Conservation (phyloP, 92 coral and sea anemone species). For the Porites rus region DNA sequence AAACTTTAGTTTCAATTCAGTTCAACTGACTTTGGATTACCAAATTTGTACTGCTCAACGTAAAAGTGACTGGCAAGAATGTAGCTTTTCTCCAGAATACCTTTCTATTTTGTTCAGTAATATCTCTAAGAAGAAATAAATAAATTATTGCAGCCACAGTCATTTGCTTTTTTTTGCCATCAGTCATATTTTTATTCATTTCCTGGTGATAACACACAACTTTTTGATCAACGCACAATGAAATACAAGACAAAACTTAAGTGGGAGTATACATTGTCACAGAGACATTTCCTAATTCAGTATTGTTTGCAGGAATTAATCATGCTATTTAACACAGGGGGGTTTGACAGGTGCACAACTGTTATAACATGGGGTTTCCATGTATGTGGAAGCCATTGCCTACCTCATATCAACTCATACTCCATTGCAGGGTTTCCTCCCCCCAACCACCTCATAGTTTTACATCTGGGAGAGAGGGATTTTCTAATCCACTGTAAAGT, state of each 20-base stretch:
- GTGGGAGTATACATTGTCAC: neutral
- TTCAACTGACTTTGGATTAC: neutral
- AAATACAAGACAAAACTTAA: neutral
- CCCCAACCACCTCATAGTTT: neutral
- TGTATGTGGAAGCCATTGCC: conserved; percentile 32
- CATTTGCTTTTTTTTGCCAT: no score
- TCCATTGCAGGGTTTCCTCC: conserved; percentile 27
- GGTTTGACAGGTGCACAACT: neutral
- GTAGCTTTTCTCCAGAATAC: conserved; percentile 13
- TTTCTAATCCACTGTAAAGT: no score
- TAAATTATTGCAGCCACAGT: no score
- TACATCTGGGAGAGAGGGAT: neutral
- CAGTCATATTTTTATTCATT: no score
- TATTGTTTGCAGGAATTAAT: neutral
- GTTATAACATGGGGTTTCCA: conserved; percentile 24
- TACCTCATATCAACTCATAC: conserved; percentile 21
- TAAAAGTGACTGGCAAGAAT: neutral
- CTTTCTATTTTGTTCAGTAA: neutral
- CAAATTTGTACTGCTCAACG: neutral
- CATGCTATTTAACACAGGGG: neutral
- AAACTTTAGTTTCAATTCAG: neutral
- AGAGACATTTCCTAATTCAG: neutral
- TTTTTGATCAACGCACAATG: neutral
- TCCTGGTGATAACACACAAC: neutral
- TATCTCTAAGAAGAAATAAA: no score